phyloP scores from a whole-genome alignment of 2,113 vertebrate genomes.

The Melanotaenia duboulayi region DNA sequence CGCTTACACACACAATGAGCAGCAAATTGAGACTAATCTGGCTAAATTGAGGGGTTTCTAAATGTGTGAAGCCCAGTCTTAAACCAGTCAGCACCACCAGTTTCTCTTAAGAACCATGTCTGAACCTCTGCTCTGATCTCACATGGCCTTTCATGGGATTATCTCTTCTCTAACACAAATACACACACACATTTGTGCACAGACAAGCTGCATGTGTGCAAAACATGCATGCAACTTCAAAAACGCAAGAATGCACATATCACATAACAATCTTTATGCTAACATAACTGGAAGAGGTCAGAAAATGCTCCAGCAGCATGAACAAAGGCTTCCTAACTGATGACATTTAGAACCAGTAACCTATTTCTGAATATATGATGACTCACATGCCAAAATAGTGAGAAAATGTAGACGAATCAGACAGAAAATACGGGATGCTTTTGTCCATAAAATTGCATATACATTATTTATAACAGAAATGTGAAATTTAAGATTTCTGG shows the following conservation, averaged over 20 bases:
- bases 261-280: background rate
- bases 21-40: slow-evolving; percentile 44
- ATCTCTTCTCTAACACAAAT: slow-evolving; percentile 38
- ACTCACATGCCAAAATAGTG: slow-evolving; percentile 33
- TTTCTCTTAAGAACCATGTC: slow-evolving; percentile 68
- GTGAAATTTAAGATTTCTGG: slow-evolving; percentile 4
- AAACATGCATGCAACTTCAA: background rate
- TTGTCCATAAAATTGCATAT: slow-evolving; percentile 1
- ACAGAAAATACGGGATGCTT: background rate
- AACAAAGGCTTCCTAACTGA: background rate
- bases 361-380: slow-evolving; percentile 26
- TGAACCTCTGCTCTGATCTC: slow-evolving; percentile 64
- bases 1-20: background rate
- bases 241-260: background rate
- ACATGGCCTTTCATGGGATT: slow-evolving; percentile 70
- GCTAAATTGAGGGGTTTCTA: slow-evolving; percentile 58
- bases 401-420: background rate
- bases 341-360: slow-evolving; percentile 23
- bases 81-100: slow-evolving; percentile 59
- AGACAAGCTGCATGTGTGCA: too few relatives aligned
- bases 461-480: slow-evolving; percentile 28
- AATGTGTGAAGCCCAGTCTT: slow-evolving; percentile 71
- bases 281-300: background rate
- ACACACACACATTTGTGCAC: slow-evolving; percentile 9
- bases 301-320: background rate